phyloP scores from a whole-genome alignment of 2,888 invertebrate species.

The Sinhomidia bicolor region DNA sequence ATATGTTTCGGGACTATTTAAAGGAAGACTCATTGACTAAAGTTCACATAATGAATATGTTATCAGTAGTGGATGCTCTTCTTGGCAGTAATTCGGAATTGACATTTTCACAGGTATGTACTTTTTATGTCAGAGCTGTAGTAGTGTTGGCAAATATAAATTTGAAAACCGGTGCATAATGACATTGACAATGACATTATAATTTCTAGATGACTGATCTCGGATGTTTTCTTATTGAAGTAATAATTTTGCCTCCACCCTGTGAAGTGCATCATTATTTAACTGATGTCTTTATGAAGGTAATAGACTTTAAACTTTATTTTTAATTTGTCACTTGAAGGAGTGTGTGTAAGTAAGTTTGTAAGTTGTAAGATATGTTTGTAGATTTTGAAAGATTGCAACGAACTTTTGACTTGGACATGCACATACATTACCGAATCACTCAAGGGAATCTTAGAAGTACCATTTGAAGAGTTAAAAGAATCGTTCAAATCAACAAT shows the following conservation, averaged over 20 bases:
- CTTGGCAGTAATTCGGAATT: conserved; percentile 21
- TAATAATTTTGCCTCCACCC: conserved; percentile 59
- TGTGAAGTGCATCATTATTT: conserved; percentile 57
- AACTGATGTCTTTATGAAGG: conserved; percentile 63
- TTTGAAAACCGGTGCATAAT: too few species aligned
- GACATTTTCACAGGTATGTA: conserved; percentile 40
- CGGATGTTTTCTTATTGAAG: conserved; percentile 59
- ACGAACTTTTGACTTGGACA: conserved; percentile 69
- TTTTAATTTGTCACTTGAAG: not conserved
- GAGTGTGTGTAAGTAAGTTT: too few species aligned
- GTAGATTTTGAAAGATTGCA: conserved; percentile 59
- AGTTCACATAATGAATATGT: conserved; percentile 34
- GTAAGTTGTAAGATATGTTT: too few species aligned
- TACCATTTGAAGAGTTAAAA: conserved; percentile 12
- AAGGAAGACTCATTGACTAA: conserved; percentile 2
- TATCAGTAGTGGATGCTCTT: conserved; percentile 51
- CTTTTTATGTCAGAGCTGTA: too few species aligned
- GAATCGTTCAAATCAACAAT: conserved; percentile 60
- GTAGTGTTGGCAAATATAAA: too few species aligned
- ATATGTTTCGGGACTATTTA: conserved; percentile 62
- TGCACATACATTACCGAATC: conserved; percentile 68
- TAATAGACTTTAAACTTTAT: not conserved
- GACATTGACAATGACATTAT: too few species aligned
- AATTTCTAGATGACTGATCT: conserved; percentile 54
- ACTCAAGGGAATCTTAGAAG: conserved; percentile 60